Evolutionary conservation across 1,140 invertebrate genomes (phyloP).

Genomic region (Trichonephila inaurata): DNA sequence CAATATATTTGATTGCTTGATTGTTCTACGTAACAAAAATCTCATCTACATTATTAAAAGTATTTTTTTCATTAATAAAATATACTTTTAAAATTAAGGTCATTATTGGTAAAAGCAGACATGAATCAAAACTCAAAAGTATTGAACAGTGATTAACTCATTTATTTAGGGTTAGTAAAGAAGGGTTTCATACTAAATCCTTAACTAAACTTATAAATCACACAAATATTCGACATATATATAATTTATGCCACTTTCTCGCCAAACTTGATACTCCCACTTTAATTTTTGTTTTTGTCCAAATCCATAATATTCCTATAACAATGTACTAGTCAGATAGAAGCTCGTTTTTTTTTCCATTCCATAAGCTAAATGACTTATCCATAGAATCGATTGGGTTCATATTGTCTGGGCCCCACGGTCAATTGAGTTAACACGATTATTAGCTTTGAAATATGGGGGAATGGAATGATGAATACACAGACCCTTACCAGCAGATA

Average conservation of each 20-base stretch:
- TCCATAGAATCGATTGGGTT: not conserved
- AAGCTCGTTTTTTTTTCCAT: not conserved
- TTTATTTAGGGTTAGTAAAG: too few species aligned
- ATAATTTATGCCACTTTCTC: not conserved
- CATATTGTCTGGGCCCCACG: not conserved
- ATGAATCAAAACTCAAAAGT: too few species aligned
- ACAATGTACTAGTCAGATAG: not conserved
- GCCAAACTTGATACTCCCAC: not conserved
- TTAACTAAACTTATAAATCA: too few species aligned
- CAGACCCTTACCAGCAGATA: not conserved
- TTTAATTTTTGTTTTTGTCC: not conserved
- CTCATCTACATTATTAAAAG: too few species aligned
- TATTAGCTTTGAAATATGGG: slow-evolving; percentile 16
- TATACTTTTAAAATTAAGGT: too few species aligned
- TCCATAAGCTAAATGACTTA: slow-evolving; percentile 29
- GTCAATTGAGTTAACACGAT: slow-evolving; percentile 46
- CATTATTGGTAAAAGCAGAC: too few species aligned
- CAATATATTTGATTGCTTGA: too few species aligned
- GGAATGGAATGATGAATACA: not conserved
- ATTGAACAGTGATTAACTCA: too few species aligned
- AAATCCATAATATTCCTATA: not conserved
- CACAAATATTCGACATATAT: too few species aligned
- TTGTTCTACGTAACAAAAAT: too few species aligned
- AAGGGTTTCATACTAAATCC: too few species aligned
- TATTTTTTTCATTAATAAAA: too few species aligned